These are phyloP conservation scores for Netelia melanura DNA, from an alignment of 2,888 invertebrate species.

Conservation along the genomic window DNA sequence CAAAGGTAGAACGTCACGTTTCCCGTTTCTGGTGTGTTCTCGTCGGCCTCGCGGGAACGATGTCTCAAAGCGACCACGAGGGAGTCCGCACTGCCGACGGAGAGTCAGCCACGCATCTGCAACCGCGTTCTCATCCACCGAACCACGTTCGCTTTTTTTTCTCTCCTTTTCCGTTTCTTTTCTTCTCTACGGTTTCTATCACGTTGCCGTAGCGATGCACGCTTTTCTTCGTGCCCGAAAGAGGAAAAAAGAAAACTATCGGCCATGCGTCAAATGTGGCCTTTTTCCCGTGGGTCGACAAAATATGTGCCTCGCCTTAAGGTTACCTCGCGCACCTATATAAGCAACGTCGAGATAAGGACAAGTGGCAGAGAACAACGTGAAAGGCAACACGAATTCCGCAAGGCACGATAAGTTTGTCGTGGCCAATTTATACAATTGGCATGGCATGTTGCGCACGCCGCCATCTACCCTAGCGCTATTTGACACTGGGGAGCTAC, in stretches of 20 bases:
- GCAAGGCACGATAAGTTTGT: constrained; percentile 82
- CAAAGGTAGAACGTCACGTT: constrained; percentile 82
- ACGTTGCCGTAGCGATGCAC: constrained; percentile 48
- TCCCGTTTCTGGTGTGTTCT: constrained; percentile 57
- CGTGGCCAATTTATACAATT: constrained; percentile 85
- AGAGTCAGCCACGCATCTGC: constrained; percentile 72
- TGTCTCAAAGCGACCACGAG: constrained; percentile 84
- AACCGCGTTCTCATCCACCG: constrained; percentile 54
- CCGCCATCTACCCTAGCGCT: constrained; percentile 67
- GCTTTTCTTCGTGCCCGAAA: constrained; percentile 33
- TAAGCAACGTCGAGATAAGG: constrained; percentile 50
- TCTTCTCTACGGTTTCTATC: constrained; percentile 17
- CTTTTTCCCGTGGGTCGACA: constrained; percentile 71
- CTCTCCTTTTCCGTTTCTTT: constrained; percentile 22
- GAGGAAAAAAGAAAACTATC: constrained; percentile 71
- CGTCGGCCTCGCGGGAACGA: constrained; percentile 81
- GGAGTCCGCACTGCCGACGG: constrained; percentile 76
- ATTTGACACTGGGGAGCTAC: constrained; percentile 83
- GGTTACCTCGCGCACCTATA: constrained; percentile 40
- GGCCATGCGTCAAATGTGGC: constrained; percentile 70
- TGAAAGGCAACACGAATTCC: constrained; percentile 46
- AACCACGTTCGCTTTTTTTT: constrained; percentile 41
- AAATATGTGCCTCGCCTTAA: constrained; percentile 71
- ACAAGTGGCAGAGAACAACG: constrained; percentile 49
- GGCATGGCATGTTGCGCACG: constrained; percentile 72